Evolutionary conservation across 2,113 vertebrate species (phyloP).

Genomic region (Nesogale talazaci): DNA sequence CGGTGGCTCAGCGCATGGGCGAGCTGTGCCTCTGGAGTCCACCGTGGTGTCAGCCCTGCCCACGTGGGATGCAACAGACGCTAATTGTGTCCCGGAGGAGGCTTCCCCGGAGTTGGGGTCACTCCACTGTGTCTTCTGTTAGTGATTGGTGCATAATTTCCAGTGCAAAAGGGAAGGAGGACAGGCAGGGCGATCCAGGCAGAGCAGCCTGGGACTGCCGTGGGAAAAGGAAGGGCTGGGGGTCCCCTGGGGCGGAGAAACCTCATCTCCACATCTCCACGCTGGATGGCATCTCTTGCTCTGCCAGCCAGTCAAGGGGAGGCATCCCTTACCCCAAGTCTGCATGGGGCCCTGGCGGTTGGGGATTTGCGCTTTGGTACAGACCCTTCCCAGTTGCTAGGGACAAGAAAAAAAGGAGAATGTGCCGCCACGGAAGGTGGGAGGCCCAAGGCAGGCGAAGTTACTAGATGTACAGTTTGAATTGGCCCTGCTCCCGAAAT

Average conservation of each 20-base stretch:
- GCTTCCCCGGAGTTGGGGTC: slow-evolving; percentile 63
- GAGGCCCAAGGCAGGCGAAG: not conserved
- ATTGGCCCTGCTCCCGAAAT: not conserved
- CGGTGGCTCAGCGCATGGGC: not conserved
- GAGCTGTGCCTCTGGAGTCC: not conserved
- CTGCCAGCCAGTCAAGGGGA: too few species aligned
- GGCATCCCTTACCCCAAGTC: rapidly evolving
- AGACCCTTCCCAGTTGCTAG: not conserved
- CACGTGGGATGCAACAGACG: slow-evolving; percentile 17
- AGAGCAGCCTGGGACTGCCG: not conserved
- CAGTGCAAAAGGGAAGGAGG: not conserved
- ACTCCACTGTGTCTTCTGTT: slow-evolving; percentile 37
- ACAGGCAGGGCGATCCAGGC: not conserved
- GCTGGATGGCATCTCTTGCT: not conserved
- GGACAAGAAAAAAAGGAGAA: rapidly evolving
- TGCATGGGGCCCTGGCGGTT: not conserved
- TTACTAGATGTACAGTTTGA: not conserved
- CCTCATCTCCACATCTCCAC: not conserved
- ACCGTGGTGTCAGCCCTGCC: slow-evolving; percentile 6
- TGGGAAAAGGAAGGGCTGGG: too few species aligned
- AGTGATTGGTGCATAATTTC: slow-evolving; percentile 5
- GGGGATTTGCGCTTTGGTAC: rapidly evolving
- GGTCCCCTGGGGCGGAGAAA: not conserved
- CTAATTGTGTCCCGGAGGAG: slow-evolving; percentile 75
- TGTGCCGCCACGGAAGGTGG: not conserved